Evolutionary conservation across 1,140 invertebrate species (phyloP).

Genomic region (Psix sp.): DNA sequence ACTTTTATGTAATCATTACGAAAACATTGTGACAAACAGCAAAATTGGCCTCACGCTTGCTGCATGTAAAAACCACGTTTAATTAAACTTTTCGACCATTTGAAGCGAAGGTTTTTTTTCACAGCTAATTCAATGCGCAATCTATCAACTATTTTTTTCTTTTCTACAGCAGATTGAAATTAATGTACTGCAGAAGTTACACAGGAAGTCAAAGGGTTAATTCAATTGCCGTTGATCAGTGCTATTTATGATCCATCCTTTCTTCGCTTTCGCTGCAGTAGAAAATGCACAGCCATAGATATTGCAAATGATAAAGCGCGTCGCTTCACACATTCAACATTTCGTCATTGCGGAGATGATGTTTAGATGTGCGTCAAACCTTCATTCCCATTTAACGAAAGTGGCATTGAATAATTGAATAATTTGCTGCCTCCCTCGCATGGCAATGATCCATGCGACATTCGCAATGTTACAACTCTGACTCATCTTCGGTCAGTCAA

Average conservation of each 20-base stretch:
- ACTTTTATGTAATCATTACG: too few species aligned
- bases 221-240: slow-evolving; percentile 17
- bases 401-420: slow-evolving; percentile 61
- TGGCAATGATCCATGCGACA: slow-evolving; percentile 46
- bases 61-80: too few species aligned
- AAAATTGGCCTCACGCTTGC: too few species aligned
- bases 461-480: slow-evolving; percentile 36
- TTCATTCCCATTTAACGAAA: slow-evolving; percentile 48
- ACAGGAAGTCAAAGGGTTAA: too few species aligned
- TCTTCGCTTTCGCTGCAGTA: slow-evolving; percentile 10
- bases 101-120: too few species aligned
- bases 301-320: slow-evolving; percentile 16
- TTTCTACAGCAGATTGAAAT: too few species aligned
- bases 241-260: slow-evolving; percentile 11
- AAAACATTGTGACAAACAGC: too few species aligned
- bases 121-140: too few species aligned
- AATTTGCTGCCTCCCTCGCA: slow-evolving; percentile 56
- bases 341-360: slow-evolving; percentile 39
- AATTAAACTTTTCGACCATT: too few species aligned
- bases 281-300: slow-evolving; percentile 11
- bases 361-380: slow-evolving; percentile 43
- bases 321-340: slow-evolving; percentile 19
- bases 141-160: too few species aligned
- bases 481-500: slow-evolving; percentile 59
- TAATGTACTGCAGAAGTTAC: too few species aligned